A percentile compares a stretch with the other conserved stretches of the same genome.
These are phyloP conservation scores for Lethenteron reissneri DNA, from an alignment of 2,113 vertebrate species.

Conservation along the genomic window DNA sequence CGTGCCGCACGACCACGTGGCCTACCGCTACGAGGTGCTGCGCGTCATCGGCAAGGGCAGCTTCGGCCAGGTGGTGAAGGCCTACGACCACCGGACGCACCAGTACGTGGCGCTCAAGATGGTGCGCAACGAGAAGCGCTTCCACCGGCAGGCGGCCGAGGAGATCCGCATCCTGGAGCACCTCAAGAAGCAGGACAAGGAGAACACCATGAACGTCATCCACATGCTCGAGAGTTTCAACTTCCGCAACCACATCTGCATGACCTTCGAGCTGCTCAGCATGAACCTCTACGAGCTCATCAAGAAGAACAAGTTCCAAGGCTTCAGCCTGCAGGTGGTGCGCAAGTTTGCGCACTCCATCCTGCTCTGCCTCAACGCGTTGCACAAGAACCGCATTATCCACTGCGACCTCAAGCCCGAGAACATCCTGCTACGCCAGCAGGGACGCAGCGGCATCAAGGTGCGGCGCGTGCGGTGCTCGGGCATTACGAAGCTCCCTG, in stretches of 20 bases:
- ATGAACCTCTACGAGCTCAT: constrained; percentile 99
- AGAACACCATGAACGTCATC: constrained; percentile 89
- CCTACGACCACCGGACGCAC: constrained; percentile 78
- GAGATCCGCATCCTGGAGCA: constrained; percentile 95
- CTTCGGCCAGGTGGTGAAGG: constrained; percentile 95
- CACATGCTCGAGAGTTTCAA: constrained; percentile 99
- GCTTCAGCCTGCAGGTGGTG: constrained; percentile 89
- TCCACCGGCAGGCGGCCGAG: constrained; percentile 88
- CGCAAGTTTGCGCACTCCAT: constrained; percentile 97
- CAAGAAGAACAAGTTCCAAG: constrained; percentile 98
- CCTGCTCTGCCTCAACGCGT: constrained; percentile 78
- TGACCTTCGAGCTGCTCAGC: constrained; percentile 94
- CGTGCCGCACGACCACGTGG: constrained; percentile 75
- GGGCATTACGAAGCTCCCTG: too few relatives aligned
- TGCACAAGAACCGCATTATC: constrained; percentile 95
- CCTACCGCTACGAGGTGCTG: constrained; percentile 82
- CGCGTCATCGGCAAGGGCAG: constrained; percentile 97
- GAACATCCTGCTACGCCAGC: constrained; percentile 92
- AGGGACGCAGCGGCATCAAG: constrained; percentile 93
- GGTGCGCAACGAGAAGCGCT: constrained; percentile 96
- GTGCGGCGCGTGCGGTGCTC: neutral
- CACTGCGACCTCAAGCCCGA: constrained; percentile 99
- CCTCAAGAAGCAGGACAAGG: constrained; percentile 84
- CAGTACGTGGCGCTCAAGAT: constrained; percentile 86
- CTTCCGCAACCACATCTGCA: constrained; percentile 96